Conservation (phyloP, 2,113 vertebrate species). For the Furnarius figulus region DNA sequence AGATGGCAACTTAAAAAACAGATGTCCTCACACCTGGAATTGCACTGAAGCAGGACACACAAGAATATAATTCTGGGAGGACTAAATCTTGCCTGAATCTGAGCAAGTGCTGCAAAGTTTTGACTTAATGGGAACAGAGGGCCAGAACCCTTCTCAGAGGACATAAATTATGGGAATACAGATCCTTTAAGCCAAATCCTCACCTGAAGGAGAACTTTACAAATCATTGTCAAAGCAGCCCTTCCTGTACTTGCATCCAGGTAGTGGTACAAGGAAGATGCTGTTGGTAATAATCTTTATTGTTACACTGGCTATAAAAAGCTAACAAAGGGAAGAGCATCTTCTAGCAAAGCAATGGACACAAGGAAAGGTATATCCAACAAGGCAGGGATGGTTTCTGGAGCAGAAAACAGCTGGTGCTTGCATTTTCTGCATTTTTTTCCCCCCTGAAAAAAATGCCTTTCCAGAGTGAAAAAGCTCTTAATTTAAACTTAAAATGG, state of each 20-base stretch:
- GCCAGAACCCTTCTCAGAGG: neutral
- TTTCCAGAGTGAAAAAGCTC: neutral
- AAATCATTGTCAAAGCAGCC: neutral
- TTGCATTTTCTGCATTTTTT: neutral
- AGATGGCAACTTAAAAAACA: neutral
- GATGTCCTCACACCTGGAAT: neutral
- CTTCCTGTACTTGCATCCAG: neutral
- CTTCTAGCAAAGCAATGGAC: neutral
- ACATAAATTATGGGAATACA: neutral
- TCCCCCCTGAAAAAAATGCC: neutral
- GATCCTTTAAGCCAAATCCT: neutral
- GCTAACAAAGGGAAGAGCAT: neutral
- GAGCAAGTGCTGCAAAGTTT: neutral
- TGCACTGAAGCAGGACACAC: neutral
- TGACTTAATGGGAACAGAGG: neutral
- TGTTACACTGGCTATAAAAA: neutral
- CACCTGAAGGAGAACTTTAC: neutral
- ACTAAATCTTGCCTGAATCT: neutral
- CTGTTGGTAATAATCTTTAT: neutral
- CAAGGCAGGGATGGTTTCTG: neutral
- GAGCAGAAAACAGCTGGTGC: neutral
- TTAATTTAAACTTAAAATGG: neutral
- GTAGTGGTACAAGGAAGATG: neutral
- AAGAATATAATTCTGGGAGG: neutral
- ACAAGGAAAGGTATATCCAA: neutral